Base-by-base conservation (phyloP, 2,797 vertebrate genomes). In the Myiotriccus ornatus region DNA sequence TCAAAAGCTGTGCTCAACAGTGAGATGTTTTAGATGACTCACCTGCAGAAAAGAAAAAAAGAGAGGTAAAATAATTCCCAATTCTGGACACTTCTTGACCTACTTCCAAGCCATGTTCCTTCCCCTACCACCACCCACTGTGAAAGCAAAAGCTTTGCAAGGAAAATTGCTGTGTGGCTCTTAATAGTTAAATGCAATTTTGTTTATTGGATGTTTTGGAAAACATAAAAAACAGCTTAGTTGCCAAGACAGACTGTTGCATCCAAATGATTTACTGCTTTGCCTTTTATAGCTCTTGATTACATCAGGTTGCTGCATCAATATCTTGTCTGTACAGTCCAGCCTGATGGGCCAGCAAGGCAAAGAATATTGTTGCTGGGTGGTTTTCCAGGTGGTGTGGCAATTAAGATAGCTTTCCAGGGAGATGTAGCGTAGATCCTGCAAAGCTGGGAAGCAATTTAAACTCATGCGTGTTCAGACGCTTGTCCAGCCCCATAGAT, bases 201-300 rank as follows among this genome's bases (percentile, higher is more conserved):
- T 88, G 57, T 90, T 88, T 86, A 63, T 60, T 87, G 75, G 19
- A 62, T 92, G 43, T 22, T 92, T 86, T 91, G 32, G 73, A 81
- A 96, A 94, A 84, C 67, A 71, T 47, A 47, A 75, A 77, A 90
- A 93, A 44, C 0, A 8, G 59, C 86, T 78, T 91, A 96, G 89
- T 91, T 91, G 83, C 73, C 47, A 88, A 88, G 69, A 52, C 83
- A 88, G 78, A 78, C 79, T 71, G 30, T 87, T 92, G 84, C 82
- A 89, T 93, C 91, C 69, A 49, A 95, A 78, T 90, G 87, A 96
- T 95, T 94, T 93, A 91, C 79, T 95, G 85, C 76, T 92, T 90
- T 94, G 87, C 82, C 91, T 93, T 94, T 95, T 96, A 90, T 84
- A 95, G 91, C 76, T 89, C 74, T 95, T 96, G 89, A 93, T 96